These are phyloP conservation scores for Lepidocyrtoides sp. DNA, from an alignment of 2,888 invertebrate species.

Conservation along the genomic window DNA sequence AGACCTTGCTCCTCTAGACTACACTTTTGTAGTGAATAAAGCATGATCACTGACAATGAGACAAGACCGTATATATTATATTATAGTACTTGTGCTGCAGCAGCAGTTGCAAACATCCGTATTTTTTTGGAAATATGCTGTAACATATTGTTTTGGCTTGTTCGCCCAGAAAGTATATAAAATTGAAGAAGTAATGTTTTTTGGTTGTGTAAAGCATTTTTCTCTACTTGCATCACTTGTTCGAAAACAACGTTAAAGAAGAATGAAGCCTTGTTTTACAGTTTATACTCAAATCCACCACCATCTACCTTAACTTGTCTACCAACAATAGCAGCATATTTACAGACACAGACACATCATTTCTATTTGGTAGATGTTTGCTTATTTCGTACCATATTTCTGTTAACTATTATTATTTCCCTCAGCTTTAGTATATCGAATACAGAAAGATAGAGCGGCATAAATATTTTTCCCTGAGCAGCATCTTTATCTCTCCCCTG, in stretches of 20 bases:
- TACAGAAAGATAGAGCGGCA: neutral
- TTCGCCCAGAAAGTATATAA: neutral
- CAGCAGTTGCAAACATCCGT: neutral
- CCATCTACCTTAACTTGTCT: neutral
- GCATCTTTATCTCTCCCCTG: slow-evolving; percentile 72
- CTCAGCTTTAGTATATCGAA: too few relatives aligned
- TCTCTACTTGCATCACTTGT: too few relatives aligned
- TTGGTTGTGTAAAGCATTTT: neutral
- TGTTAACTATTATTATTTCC: neutral
- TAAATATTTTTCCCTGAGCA: slow-evolving; percentile 33
- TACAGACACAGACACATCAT: neutral
- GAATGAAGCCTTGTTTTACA: neutral
- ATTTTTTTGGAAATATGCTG: neutral
- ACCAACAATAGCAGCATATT: neutral
- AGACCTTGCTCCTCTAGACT: neutral
- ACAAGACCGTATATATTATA: too few relatives aligned
- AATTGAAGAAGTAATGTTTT: neutral
- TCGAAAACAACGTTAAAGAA: neutral
- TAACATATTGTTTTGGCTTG: slow-evolving; percentile 14
- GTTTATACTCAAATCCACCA: neutral
- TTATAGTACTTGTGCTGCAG: neutral
- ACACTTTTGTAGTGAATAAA: too few relatives aligned
- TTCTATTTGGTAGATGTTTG: neutral
- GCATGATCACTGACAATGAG: neutral
- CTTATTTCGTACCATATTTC: neutral